These are phyloP conservation scores for Dicaeum eximium DNA, from an alignment of 2,113 vertebrate species.

Conservation along the genomic window DNA sequence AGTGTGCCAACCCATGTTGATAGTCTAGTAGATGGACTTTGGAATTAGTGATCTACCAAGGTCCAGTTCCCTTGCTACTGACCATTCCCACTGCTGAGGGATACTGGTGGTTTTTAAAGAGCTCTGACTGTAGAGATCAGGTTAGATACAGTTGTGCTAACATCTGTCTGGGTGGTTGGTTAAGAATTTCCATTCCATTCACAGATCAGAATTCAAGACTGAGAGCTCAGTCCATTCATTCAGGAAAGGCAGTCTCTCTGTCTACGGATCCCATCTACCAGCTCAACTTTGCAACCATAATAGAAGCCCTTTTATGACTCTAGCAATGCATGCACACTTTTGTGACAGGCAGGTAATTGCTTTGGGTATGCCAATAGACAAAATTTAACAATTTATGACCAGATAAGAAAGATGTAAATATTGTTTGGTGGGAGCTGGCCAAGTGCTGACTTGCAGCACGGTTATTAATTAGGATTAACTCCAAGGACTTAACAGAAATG, in stretches of 20 bases:
- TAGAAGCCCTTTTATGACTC: background rate
- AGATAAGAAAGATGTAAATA: background rate
- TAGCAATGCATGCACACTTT: background rate
- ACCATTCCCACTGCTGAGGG: background rate
- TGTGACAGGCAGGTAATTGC: background rate
- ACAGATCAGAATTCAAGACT: background rate
- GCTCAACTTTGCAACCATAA: background rate
- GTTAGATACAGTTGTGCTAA: background rate
- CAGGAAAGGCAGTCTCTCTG: background rate
- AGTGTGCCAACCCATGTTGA: background rate
- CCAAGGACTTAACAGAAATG: background rate
- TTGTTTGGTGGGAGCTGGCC: background rate
- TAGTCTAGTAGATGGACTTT: background rate
- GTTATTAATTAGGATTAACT: background rate
- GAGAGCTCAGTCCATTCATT: background rate
- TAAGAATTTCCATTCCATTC: background rate
- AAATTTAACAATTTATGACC: background rate
- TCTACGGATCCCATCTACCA: background rate
- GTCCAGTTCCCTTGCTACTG: background rate
- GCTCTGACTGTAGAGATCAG: background rate
- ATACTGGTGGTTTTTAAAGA: background rate
- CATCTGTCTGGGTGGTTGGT: background rate
- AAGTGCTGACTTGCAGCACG: background rate
- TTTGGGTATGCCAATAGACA: background rate
- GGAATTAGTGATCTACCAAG: background rate